Evolutionary conservation across 1,140 invertebrate genomes (phyloP), one percentile per base, ranked within the genome.

Genomic region (Drosophila seguyi): DNA sequence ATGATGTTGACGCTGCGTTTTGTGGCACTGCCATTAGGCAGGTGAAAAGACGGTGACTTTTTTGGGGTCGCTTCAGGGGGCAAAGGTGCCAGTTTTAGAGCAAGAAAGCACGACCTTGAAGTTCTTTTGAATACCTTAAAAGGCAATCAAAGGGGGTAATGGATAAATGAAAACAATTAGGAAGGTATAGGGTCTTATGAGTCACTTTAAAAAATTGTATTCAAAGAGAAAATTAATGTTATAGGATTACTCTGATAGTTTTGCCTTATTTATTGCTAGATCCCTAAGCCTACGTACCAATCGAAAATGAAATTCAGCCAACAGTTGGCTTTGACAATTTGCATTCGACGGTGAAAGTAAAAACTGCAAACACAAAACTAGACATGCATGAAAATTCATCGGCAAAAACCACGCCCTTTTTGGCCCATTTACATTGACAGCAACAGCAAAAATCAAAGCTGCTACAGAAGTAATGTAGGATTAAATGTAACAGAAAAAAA

Each of bases 1-100:
- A 88, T 88, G 76, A 77, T 66, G 72, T 81, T 77, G 61, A 84
- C 59, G 80, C 79, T 80, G 79, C 83, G 81, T 87, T 86, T 82
- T 76, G 74, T 61, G 63, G 60, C 76, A 57, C 13, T 44, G 56
- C 62, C 48, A 44, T 31, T 65, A 62, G 72, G 74, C 81, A 80
- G 77, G 81, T 85, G 73, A 84, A 84, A 67, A 85, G 62, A 73
- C 20, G 20, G 4, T 66, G 69, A 36, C 3, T 41, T 31, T 31
- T 69, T 45, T 72, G 66, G 53, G 66, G 67, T 72, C 38, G 66
- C 68, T 22, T 20, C 25, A 34, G 36, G 27, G 41, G 41, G 29
- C 45, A 25, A n/a, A 22, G 22, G 44, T 31, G 39, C 36, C n/a
- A 53, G 38, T 55, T n/a, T 20, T 22, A 11, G 50, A 36, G 52